Percentiles rank a stretch among this genome's conserved stretches.
phyloP scores from a whole-genome alignment of 2,113 vertebrate genomes.

The Zosterops borbonicus region DNA sequence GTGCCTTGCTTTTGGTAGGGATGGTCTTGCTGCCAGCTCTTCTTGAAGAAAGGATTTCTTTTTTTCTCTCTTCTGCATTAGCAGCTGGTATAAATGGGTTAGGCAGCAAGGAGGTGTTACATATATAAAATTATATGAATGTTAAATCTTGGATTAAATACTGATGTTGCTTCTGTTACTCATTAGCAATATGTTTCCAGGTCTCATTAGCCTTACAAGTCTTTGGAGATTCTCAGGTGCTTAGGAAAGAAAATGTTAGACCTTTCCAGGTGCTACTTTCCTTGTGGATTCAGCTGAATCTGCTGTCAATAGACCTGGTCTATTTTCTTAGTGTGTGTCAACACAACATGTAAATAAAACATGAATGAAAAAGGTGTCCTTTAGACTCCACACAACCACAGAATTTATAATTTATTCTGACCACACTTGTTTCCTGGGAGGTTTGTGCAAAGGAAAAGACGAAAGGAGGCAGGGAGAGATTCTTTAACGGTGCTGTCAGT shows the following conservation, averaged over 20 bases:
- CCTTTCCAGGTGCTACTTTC: not conserved
- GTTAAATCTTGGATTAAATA: not conserved
- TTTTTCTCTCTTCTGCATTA: not conserved
- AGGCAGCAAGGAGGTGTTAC: not conserved
- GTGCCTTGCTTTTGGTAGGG: not conserved
- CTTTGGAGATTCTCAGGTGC: not conserved
- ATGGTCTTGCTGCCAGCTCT: not conserved
- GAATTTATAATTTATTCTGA: constrained; percentile 21
- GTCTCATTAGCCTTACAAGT: not conserved
- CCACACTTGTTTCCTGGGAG: constrained; percentile 3
- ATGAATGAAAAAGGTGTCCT: constrained; percentile 20
- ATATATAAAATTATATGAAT: not conserved
- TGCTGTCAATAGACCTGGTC: not conserved
- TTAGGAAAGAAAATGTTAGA: not conserved
- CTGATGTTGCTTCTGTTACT: not conserved
- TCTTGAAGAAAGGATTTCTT: not conserved
- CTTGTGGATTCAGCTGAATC: not conserved
- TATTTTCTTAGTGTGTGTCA: constrained; percentile 35
- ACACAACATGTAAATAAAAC: constrained; percentile 24
- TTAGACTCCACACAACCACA: not conserved
- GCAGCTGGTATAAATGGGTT: not conserved
- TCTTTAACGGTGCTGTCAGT: not conserved
- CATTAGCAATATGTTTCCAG: not conserved
- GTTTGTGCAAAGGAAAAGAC: constrained; percentile 11
- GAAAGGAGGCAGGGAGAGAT: not conserved